Evolutionary conservation across 1,140 invertebrate genomes (phyloP), one percentile per base, ranked within the genome.

Genomic region (Drosophila oshimai): DNA sequence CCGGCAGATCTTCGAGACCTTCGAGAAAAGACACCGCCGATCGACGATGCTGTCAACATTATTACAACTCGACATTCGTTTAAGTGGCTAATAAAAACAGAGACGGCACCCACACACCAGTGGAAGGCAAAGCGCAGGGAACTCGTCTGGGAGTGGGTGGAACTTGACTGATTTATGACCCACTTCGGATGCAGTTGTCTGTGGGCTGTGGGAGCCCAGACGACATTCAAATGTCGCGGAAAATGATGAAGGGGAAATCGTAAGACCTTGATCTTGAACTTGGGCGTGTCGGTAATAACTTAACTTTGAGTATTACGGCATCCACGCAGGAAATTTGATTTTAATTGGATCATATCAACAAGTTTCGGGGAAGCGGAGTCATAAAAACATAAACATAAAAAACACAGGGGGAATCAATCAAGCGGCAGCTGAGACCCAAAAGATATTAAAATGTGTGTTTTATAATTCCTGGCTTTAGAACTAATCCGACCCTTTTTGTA

Each of bases 241-340:
- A 37, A 39, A 13, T 37, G 33, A 46, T 50, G 33, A 34, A 57
- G 51, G 57, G 41, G 58, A 34, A 44, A 36, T 58, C 39, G 41
- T n/a, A 33, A 31, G 64, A 65, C 83, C 83, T 81, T 87, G 81
- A 87, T 87, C 81, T 87, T 87, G 81, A 87, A 87, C 81, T 81
- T 74, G 64, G 49, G 53, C 39, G 67, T 37, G 47, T 29, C 67
- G 26, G 50, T 6, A 17, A 39, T 24, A 28, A 36, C 34, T 45
- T 15, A 10, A 5, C 26, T 45, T 60, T 1, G 9, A 20, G 4
- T 64, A 60, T 78, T 84, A 79, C 70, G 53, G 46, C 79, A 78
- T 74, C 57, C 20, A 26, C 36, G 24, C 10, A 37, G 50, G 36
- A 78, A 84, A 86, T 86, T 54, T 67, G 55, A 55, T 60, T 79